These are phyloP conservation scores for Itoplectis maculator DNA, from an alignment of 2,888 invertebrate genomes.

Conservation along the genomic window DNA sequence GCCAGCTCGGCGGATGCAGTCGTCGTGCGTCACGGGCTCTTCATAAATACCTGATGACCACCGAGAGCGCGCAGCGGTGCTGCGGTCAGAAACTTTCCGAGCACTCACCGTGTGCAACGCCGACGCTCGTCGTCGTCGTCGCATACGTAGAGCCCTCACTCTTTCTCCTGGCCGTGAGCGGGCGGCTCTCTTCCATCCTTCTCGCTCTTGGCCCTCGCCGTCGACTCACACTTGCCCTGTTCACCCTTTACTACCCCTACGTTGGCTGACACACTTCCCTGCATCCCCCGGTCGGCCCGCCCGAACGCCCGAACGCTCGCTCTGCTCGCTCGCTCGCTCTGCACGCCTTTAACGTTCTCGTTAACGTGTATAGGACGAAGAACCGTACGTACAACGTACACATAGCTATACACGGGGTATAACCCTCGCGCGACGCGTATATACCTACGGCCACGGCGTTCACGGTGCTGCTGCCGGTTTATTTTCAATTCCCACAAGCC, in stretches of 20 bases:
- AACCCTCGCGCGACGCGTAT: slow-evolving; percentile 14
- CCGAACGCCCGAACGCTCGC: not conserved
- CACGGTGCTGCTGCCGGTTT: slow-evolving; percentile 55
- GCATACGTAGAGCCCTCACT: slow-evolving; percentile 41
- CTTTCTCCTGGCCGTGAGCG: slow-evolving; percentile 19
- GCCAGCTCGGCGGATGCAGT: slow-evolving; percentile 61
- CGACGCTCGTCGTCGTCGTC: not conserved
- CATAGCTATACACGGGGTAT: slow-evolving; percentile 1
- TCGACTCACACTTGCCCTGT: slow-evolving; percentile 41
- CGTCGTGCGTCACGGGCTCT: slow-evolving; percentile 69
- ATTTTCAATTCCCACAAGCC: slow-evolving; percentile 61
- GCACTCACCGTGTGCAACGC: slow-evolving; percentile 48
- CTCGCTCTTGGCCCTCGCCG: slow-evolving; percentile 25
- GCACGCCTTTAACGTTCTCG: slow-evolving; percentile 48
- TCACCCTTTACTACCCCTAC: slow-evolving; percentile 43
- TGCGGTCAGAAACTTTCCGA: slow-evolving; percentile 69
- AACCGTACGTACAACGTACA: slow-evolving; percentile 36
- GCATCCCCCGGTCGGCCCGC: slow-evolving; percentile 17
- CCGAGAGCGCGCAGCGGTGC: slow-evolving; percentile 69
- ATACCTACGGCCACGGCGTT: slow-evolving; percentile 24
- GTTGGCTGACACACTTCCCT: slow-evolving; percentile 57
- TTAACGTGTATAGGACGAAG: slow-evolving; percentile 52
- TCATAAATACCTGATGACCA: slow-evolving; percentile 77
- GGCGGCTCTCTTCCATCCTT: slow-evolving; percentile 14
- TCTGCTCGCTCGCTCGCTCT: too few relatives aligned